Evolutionary conservation across 2,113 vertebrate species (phyloP).

Genomic region (Pao palembangensis): DNA sequence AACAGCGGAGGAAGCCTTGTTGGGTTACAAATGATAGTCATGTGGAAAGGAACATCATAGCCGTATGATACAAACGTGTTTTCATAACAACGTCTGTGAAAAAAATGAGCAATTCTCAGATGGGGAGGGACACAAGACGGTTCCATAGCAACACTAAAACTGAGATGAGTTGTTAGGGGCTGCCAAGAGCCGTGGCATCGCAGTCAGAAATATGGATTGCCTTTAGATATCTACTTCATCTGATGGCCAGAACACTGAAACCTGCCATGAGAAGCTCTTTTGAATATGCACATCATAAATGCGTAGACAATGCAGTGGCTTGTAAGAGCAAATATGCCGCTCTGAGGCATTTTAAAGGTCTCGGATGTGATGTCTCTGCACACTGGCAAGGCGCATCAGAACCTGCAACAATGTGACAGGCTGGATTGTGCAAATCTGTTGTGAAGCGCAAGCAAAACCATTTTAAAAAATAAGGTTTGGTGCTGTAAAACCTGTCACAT

Average conservation of each 20-base stretch:
- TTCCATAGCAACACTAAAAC: conserved; percentile 17
- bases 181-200: conserved; percentile 40
- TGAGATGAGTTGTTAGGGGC: conserved; percentile 18
- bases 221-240: background rate
- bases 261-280: background rate
- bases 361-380: background rate
- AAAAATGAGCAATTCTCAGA: background rate
- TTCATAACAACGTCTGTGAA: conserved; percentile 22
- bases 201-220: background rate
- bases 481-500: too few species aligned
- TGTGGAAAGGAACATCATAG: conserved; percentile 19
- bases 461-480: too few species aligned
- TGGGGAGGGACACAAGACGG: conserved; percentile 1
- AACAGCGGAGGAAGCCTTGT: conserved; percentile 23
- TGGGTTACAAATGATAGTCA: conserved; percentile 13
- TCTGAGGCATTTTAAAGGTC: background rate
- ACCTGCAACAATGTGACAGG: background rate
- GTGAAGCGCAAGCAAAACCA: too few species aligned
- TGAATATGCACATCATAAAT: background rate
- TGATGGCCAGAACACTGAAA: background rate
- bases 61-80: conserved; percentile 17
- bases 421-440: too few species aligned
- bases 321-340: background rate
- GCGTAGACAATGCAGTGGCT: background rate
- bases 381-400: too few species aligned